Percentiles rank a stretch among this genome's conserved stretches.
Conservation (phyloP, 2,888 invertebrate genomes). For the Herminia tarsipennalis region DNA sequence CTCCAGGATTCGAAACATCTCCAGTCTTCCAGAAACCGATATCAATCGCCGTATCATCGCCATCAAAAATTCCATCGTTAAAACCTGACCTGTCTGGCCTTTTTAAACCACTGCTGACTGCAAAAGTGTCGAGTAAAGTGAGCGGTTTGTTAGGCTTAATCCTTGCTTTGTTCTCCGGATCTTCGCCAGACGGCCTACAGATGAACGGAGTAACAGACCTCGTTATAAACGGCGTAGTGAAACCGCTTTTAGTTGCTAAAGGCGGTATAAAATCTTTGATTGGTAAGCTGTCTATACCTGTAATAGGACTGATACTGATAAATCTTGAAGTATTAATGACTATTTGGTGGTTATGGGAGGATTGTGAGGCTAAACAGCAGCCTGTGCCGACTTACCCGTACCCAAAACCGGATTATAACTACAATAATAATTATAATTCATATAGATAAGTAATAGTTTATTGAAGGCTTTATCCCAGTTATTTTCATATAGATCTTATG, state of each 20-base stretch:
- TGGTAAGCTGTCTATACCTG: conserved; percentile 72
- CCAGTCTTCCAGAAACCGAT: conserved; percentile 33
- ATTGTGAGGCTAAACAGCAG: conserved; percentile 56
- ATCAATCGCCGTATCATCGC: conserved; percentile 25
- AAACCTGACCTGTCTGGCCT: conserved; percentile 56
- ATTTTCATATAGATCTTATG: conserved; percentile 18
- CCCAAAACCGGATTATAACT: conserved; percentile 50
- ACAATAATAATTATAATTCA: conserved; percentile 55
- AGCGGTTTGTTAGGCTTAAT: conserved; percentile 67
- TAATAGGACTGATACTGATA: conserved; percentile 70
- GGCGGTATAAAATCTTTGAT: conserved; percentile 72
- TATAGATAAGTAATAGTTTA: conserved; percentile 43
- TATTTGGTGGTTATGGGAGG: conserved; percentile 83
- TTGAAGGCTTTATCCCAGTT: conserved; percentile 40
- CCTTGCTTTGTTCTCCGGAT: conserved; percentile 63
- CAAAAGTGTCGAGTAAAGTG: conserved; percentile 64
- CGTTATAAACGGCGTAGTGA: conserved; percentile 70
- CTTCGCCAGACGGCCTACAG: conserved; percentile 55
- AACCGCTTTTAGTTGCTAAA: conserved; percentile 67
- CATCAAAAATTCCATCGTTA: conserved; percentile 48
- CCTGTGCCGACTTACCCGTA: conserved; percentile 37
- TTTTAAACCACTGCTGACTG: conserved; percentile 59
- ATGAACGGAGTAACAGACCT: conserved; percentile 68
- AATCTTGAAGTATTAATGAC: conserved; percentile 74
- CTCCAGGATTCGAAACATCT: conserved; percentile 16